These are phyloP conservation scores for Emydoidea blandingii DNA, from an alignment of 2,797 vertebrate genomes.

Conservation along the genomic window DNA sequence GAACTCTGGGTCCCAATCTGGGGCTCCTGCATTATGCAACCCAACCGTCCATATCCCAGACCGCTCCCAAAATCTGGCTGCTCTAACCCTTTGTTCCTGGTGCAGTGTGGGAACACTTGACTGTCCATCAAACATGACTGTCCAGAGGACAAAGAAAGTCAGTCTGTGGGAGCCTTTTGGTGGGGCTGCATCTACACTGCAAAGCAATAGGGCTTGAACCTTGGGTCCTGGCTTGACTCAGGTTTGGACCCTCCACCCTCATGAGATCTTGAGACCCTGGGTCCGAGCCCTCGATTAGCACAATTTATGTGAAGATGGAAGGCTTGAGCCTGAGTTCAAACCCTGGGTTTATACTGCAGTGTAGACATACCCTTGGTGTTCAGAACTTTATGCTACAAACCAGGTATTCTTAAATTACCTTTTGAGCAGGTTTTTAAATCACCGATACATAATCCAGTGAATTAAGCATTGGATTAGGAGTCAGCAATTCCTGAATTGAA, in stretches of 20 bases:
- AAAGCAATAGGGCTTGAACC: not conserved
- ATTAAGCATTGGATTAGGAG: accelerated
- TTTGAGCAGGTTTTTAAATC: not conserved
- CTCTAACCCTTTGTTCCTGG: not conserved
- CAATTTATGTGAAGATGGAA: not conserved
- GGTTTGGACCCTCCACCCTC: too few species aligned
- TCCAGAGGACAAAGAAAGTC: not conserved
- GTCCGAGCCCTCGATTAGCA: not conserved
- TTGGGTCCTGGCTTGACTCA: too few species aligned
- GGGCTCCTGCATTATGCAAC: not conserved
- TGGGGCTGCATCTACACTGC: not conserved
- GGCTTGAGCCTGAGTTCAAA: not conserved
- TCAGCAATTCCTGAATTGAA: not conserved
- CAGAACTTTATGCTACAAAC: not conserved
- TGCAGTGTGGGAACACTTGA: not conserved
- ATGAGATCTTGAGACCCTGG: not conserved
- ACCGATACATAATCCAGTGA: not conserved
- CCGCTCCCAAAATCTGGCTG: not conserved
- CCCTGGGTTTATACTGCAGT: not conserved
- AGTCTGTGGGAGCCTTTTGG: not conserved
- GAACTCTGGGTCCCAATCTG: not conserved
- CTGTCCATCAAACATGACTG: not conserved
- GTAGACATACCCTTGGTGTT: not conserved
- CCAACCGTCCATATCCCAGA: not conserved
- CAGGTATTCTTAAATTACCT: not conserved